Base-by-base conservation (phyloP, 2,113 vertebrate genomes). In the zebrafish (Danio rerio) region DNA sequence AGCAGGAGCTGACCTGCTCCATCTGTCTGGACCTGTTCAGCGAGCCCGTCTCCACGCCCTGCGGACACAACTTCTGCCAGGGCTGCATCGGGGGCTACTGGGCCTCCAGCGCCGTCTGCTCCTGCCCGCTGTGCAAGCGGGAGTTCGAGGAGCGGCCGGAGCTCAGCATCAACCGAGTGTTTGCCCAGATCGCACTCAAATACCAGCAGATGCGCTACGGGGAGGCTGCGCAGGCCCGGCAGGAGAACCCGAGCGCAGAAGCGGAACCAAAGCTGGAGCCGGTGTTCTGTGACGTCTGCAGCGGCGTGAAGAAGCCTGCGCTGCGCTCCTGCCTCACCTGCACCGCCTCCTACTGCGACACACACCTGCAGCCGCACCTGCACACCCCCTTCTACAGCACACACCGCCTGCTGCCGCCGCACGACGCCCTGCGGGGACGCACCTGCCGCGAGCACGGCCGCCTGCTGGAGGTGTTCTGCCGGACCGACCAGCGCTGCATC, bases 31-130 rank as follows among this genome's bases (percentile, higher is more conserved):
- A 95, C 47, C 85, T 94, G 73, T 94, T 94, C 79, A 87, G 31
- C 0, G 86, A 93, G 0, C 94, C 94, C 0, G 92, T 95, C 9
- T 94, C 92, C 0, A 94, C 93, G 0, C 93, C 93, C 0, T 95
- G 94, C 6, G 94, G 94, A 20, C 94, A 95, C 86, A 95, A 94
- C 90, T 95, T 93, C 89, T 94, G 94, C 59, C 93, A 93, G 90
- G 87, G 9, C 68, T 91, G 90, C 53, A 85, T 90, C 58, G 73
- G 80, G 0, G 70, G 81, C 12, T 85, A 87, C 81, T 94, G 86
- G 88, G 93, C 92, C 0, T 91, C 91, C 21, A 90, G 85, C 1
- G 0, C 75, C 0, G 79, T 88, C 1, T 93, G 85, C 63, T 89
- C 82, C 1, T 95, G 94, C 59, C 94, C 94, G 0, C 90, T 94